phyloP scores from a whole-genome alignment of 2,888 invertebrate species.

The Oscheius sp. region DNA sequence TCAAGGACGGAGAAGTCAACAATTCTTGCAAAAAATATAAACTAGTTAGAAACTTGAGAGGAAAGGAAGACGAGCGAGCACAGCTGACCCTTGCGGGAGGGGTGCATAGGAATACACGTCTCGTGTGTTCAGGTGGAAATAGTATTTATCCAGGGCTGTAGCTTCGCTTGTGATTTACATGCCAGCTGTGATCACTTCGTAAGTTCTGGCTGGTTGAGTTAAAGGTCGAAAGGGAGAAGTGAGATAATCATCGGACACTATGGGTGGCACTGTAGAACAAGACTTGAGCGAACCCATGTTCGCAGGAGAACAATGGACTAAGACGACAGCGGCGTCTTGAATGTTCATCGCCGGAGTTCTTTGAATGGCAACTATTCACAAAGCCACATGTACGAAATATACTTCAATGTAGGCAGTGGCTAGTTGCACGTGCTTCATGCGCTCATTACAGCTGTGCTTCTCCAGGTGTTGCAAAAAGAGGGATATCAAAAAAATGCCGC shows the following conservation, averaged over 20 bases:
- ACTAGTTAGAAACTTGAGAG: slow-evolving; percentile 12
- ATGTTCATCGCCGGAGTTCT: no score
- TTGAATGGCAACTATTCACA: no score
- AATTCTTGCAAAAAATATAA: slow-evolving; percentile 12
- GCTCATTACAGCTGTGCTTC: slow-evolving; percentile 9
- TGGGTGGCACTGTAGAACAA: slow-evolving; percentile 28
- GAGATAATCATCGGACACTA: slow-evolving; percentile 18
- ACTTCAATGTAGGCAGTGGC: no score
- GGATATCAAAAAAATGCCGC: background rate
- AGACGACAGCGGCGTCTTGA: no score
- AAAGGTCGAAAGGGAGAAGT: slow-evolving; percentile 4
- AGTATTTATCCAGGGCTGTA: background rate
- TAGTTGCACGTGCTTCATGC: no score
- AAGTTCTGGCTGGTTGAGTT: background rate
- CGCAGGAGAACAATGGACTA: no score
- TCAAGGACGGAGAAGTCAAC: no score
- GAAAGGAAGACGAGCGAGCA: slow-evolving; percentile 4
- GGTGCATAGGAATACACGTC: slow-evolving; percentile 12
- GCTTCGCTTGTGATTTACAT: slow-evolving; percentile 6
- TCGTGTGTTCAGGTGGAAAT: slow-evolving; percentile 6
- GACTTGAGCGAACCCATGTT: no score
- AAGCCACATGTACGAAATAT: no score
- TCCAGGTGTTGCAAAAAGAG: slow-evolving; percentile 14
- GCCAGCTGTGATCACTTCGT: slow-evolving; percentile 13
- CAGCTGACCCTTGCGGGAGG: slow-evolving; percentile 7